Percentiles rank a stretch among this genome's conserved stretches.
phyloP scores from a whole-genome alignment of 2,113 vertebrate species.

The Mus pahari region DNA sequence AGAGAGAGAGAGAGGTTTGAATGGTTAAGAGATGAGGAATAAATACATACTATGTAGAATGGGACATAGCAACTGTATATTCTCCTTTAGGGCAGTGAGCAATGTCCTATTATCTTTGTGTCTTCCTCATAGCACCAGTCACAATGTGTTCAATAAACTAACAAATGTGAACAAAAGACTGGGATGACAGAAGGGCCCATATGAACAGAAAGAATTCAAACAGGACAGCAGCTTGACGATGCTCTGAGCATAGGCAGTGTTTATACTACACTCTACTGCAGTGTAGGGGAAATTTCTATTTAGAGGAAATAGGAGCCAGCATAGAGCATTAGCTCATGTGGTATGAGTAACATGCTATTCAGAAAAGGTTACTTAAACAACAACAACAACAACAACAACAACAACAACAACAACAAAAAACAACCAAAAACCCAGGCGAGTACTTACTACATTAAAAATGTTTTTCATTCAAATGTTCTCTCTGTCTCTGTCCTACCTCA shows the following conservation, averaged over 20 bases:
- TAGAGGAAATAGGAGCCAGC: constrained; percentile 65
- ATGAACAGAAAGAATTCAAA: background rate
- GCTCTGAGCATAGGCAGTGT: background rate
- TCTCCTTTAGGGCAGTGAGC: background rate
- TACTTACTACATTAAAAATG: constrained; percentile 63
- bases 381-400: too few species aligned
- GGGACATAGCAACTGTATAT: background rate
- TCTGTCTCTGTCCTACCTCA: background rate
- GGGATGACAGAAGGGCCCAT: background rate
- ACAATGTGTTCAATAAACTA: background rate
- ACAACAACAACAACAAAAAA: too few species aligned
- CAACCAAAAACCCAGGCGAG: constrained; percentile 21
- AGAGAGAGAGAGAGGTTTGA: background rate
- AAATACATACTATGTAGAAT: background rate
- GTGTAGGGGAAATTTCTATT: constrained; percentile 46
- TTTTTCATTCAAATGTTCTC: constrained; percentile 45
- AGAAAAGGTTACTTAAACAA: constrained; percentile 65
- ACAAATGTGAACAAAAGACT: background rate
- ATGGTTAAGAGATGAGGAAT: background rate
- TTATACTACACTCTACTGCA: background rate
- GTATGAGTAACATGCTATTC: constrained; percentile 54
- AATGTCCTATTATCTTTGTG: background rate
- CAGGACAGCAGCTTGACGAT: background rate
- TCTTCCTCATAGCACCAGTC: background rate
- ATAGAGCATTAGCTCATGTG: constrained; percentile 52